Conservation (phyloP, 2,113 vertebrate species). For the Castor canadensis region DNA sequence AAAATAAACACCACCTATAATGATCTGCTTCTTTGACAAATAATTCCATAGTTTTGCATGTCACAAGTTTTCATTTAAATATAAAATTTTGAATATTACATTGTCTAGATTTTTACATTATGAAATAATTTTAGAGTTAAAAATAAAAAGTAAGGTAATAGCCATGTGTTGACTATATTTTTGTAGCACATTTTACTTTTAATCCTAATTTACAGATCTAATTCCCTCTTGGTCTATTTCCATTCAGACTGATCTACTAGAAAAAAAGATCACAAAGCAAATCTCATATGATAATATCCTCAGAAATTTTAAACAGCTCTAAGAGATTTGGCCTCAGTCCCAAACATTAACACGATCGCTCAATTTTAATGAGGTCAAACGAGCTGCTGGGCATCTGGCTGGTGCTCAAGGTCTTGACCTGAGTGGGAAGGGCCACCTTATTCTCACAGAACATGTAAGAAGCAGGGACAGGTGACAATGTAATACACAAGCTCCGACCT, state of each 20-base stretch:
- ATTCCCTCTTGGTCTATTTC: slow-evolving; percentile 59
- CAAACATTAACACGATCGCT: slow-evolving; percentile 39
- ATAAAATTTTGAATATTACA: slow-evolving; percentile 19
- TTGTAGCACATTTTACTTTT: slow-evolving; percentile 45
- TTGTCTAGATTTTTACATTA: slow-evolving; percentile 3
- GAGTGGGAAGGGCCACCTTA: background rate
- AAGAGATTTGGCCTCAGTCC: slow-evolving; percentile 63
- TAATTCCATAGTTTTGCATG: background rate
- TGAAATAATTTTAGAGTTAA: background rate
- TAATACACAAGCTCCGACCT: slow-evolving; percentile 6
- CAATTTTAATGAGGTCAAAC: slow-evolving; percentile 66
- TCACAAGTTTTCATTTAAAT: background rate
- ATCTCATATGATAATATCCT: slow-evolving; percentile 44
- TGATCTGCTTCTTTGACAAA: background rate
- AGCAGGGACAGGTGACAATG: slow-evolving; percentile 56
- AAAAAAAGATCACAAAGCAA: slow-evolving; percentile 8
- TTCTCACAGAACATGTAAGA: slow-evolving; percentile 33
- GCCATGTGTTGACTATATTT: background rate
- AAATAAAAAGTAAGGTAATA: background rate
- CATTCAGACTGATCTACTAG: background rate
- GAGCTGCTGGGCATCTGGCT: background rate
- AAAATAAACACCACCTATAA: background rate
- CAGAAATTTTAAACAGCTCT: slow-evolving; percentile 67
- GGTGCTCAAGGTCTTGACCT: slow-evolving; percentile 33
- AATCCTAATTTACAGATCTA: slow-evolving; percentile 58